phyloP scores from a whole-genome alignment of 2,888 invertebrate species.

The Rapana venosa region DNA sequence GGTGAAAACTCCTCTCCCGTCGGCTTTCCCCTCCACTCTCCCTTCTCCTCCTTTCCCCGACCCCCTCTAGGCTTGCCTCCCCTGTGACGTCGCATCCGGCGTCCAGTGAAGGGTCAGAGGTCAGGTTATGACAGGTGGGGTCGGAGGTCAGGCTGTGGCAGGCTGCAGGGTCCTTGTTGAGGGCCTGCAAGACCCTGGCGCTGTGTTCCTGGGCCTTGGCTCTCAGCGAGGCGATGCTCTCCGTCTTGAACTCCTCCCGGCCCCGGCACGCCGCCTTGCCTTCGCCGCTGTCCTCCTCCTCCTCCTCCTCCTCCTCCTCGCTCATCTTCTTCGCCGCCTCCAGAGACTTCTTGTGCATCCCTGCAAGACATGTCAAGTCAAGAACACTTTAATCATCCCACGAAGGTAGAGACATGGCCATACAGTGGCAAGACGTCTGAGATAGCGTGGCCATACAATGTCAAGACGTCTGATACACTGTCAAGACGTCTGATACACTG shows the following conservation, averaged over 20 bases:
- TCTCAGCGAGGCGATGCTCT: conserved; percentile 94
- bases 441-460: too few species aligned
- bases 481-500: too few species aligned
- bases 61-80: neutral
- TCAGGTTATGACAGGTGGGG: neutral
- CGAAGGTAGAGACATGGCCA: too few species aligned
- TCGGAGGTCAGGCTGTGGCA: neutral
- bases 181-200: conserved; percentile 69
- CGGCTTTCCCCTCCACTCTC: neutral
- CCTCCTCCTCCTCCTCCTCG: conserved; percentile 80
- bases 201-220: conserved; percentile 96
- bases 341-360: conserved; percentile 99
- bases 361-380: conserved; percentile 82
- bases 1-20: neutral
- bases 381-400: too few species aligned
- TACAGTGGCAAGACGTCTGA: too few species aligned
- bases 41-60: too few species aligned
- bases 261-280: conserved; percentile 46
- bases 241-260: conserved; percentile 84
- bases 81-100: neutral
- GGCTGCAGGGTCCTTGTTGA: conserved; percentile 53
- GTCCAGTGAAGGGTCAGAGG: neutral
- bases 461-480: too few species aligned
- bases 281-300: conserved; percentile 42
- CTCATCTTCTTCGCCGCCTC: conserved; percentile 98